Percentiles rank a stretch among this genome's conserved stretches.
phyloP scores from a whole-genome alignment of 2,113 vertebrate species.

The Antigone vipio region DNA sequence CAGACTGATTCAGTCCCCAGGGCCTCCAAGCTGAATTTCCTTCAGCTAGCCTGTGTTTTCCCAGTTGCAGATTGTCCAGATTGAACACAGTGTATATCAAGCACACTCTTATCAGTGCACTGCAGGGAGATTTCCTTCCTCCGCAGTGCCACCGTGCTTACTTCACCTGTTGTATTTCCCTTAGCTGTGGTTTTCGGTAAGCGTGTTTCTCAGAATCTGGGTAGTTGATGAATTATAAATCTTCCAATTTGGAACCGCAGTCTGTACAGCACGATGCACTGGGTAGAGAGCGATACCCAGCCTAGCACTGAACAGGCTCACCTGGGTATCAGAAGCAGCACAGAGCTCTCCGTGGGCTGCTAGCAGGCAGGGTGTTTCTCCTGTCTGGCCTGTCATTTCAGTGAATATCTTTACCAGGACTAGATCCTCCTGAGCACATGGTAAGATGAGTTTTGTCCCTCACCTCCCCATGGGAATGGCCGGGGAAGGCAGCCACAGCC shows the following conservation, averaged over 20 bases:
- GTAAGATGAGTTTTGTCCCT: not conserved
- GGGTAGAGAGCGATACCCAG: not conserved
- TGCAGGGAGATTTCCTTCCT: conserved; percentile 59
- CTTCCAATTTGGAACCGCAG: not conserved
- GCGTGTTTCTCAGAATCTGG: not conserved
- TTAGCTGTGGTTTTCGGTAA: conserved; percentile 1
- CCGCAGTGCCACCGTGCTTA: not conserved
- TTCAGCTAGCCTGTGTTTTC: conserved; percentile 32
- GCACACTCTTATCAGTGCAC: conserved; percentile 20
- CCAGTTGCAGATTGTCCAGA: not conserved
- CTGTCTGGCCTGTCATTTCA: not conserved
- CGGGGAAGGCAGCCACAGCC: not conserved
- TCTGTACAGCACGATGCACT: not conserved
- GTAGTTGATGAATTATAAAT: not conserved
- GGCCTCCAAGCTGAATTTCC: not conserved
- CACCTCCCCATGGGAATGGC: not conserved
- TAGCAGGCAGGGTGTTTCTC: not conserved
- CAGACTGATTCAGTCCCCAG: conserved; percentile 2
- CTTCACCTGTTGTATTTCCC: conserved; percentile 37
- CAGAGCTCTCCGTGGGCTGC: not conserved
- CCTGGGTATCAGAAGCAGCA: not conserved
- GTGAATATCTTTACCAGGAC: not conserved
- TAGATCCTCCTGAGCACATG: not conserved
- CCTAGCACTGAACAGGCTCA: not conserved
- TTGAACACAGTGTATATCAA: not conserved